Conservation (phyloP, 2,888 invertebrate genomes). For the Trisateles emortualis region DNA sequence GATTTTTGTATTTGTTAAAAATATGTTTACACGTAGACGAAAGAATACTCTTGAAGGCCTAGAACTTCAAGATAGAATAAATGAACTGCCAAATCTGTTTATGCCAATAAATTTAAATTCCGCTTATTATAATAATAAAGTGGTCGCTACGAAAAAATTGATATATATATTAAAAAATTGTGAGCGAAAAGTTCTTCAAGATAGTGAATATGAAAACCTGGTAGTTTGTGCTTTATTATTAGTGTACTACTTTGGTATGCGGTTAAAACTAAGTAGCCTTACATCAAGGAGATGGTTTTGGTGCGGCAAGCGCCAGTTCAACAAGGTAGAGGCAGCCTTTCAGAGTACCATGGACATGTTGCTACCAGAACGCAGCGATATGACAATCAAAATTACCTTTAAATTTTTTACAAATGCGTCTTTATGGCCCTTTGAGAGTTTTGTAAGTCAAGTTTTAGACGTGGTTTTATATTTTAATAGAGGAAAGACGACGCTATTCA, state of each 20-base stretch:
- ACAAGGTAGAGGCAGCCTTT: conserved; percentile 61
- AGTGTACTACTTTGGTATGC: conserved; percentile 71
- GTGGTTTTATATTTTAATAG: conserved; percentile 62
- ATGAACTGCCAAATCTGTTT: conserved; percentile 50
- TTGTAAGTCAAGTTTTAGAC: conserved; percentile 66
- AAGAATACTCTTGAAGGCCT: background rate
- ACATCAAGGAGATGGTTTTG: conserved; percentile 54
- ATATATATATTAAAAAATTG: conserved; percentile 52
- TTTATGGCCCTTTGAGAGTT: conserved; percentile 68
- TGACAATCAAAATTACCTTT: conserved; percentile 61
- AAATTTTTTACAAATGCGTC: conserved; percentile 60
- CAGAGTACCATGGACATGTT: conserved; percentile 62
- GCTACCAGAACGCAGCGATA: conserved; percentile 64
- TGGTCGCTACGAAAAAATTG: conserved; percentile 55
- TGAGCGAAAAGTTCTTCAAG: conserved; percentile 50
- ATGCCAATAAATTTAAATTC: conserved; percentile 61
- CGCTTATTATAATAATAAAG: conserved; percentile 52
- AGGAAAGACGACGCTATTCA: conserved; percentile 61
- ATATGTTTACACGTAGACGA: background rate
- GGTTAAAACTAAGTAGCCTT: conserved; percentile 57
- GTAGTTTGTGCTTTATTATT: conserved; percentile 62
- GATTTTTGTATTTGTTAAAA: no score
- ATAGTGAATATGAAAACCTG: conserved; percentile 58
- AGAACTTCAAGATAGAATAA: conserved; percentile 55
- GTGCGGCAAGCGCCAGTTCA: conserved; percentile 58